phyloP scores from a whole-genome alignment of 2,113 vertebrate genomes.

The Barnardius zonarius region DNA sequence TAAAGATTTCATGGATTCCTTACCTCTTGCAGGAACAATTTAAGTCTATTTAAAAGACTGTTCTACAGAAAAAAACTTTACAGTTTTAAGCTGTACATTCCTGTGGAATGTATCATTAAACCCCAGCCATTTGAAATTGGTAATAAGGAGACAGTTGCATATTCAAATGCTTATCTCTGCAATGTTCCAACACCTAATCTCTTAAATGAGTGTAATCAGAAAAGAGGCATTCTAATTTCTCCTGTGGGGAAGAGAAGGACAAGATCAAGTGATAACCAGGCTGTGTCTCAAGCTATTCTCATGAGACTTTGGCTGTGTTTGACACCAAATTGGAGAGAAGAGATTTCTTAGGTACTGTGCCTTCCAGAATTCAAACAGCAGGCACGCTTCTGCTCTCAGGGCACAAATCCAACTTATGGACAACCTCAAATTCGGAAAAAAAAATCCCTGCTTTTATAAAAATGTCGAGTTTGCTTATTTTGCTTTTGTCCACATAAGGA shows the following conservation, averaged over 20 bases:
- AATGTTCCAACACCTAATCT: conserved; percentile 54
- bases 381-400: not conserved
- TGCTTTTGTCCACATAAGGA: not conserved
- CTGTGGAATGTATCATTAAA: conserved; percentile 10
- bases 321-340: not conserved
- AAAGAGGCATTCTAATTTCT: conserved; percentile 50
- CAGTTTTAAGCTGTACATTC: not conserved
- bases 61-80: not conserved
- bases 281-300: conserved; percentile 19
- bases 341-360: not conserved
- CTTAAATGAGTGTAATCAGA: conserved; percentile 31
- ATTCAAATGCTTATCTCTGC: conserved; percentile 46
- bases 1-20: not conserved
- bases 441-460: not conserved
- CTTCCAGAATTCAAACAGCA: not conserved
- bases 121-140: conserved; percentile 3
- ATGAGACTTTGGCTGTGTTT: not conserved
- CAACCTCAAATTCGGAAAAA: not conserved
- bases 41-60: not conserved
- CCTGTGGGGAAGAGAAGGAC: conserved; percentile 21
- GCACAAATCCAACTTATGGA: not conserved
- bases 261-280: conserved; percentile 45
- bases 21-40: not conserved
- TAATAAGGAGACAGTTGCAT: conserved; percentile 23
- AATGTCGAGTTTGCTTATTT: not conserved